Evolutionary conservation across 2,113 vertebrate species (phyloP).

Genomic region (Herpetotheres cachinnans): DNA sequence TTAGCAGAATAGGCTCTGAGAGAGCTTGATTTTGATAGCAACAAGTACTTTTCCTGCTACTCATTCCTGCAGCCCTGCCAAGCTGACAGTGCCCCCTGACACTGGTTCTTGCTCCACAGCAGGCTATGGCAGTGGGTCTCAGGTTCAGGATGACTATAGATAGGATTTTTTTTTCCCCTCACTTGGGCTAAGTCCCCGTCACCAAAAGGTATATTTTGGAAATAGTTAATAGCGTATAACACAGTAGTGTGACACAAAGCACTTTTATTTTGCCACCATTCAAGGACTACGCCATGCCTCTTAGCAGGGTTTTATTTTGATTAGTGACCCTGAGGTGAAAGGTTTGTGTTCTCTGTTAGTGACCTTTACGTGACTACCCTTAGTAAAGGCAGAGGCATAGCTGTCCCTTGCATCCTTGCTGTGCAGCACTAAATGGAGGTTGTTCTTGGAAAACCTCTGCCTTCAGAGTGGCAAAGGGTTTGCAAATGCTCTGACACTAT

Average conservation of each 20-base stretch:
- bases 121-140: background rate
- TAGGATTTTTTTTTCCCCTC: accelerated
- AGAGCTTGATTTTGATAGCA: background rate
- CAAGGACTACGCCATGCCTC: background rate
- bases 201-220: background rate
- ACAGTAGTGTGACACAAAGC: background rate
- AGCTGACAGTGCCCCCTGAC: background rate
- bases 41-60: background rate
- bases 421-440: background rate
- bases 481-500: background rate
- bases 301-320: background rate
- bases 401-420: background rate
- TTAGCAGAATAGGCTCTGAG: background rate
- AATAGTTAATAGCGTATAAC: background rate
- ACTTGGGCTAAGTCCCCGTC: background rate
- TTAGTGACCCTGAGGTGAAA: background rate
- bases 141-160: background rate
- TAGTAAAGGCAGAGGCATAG: background rate
- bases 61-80: background rate
- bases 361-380: background rate
- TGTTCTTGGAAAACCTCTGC: background rate
- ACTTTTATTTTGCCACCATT: background rate
- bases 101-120: background rate
- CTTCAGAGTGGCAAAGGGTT: background rate
- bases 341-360: background rate